These are phyloP conservation scores for Orientallactaga sibirica DNA, from an alignment of 2,797 vertebrate species.

Conservation along the genomic window DNA sequence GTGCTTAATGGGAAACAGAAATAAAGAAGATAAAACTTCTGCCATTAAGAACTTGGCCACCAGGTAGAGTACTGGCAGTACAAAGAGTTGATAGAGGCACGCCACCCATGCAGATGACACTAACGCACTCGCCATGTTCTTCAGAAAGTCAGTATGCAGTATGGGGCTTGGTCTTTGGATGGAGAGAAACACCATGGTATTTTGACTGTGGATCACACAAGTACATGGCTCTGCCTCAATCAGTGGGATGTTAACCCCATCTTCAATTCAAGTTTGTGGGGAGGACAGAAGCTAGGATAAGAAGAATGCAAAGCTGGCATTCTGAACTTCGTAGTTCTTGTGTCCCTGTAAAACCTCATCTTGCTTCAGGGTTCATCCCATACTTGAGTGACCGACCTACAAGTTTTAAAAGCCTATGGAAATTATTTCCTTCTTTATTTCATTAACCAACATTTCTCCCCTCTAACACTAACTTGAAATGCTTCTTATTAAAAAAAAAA, in stretches of 20 bases:
- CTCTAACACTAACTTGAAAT: slow-evolving; percentile 47
- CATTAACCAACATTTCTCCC: slow-evolving; percentile 14
- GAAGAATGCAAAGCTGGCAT: slow-evolving; percentile 43
- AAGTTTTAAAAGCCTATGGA: slow-evolving; percentile 48
- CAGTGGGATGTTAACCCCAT: background rate
- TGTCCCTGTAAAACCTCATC: background rate
- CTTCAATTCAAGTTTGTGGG: background rate
- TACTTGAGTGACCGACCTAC: background rate
- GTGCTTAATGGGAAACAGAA: background rate
- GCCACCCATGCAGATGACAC: background rate
- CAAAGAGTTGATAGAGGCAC: background rate
- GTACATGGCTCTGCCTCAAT: background rate
- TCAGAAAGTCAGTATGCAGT: background rate
- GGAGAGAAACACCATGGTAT: background rate
- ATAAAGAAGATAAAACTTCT: slow-evolving; percentile 1
- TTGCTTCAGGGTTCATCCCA: slow-evolving; percentile 13
- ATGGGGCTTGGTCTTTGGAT: background rate
- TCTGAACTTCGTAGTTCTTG: background rate
- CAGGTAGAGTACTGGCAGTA: background rate
- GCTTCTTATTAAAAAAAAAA: slow-evolving; percentile 38
- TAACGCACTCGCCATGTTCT: background rate
- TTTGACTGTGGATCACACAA: background rate
- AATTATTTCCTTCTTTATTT: slow-evolving; percentile 63
- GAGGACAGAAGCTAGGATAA: background rate
- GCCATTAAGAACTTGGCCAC: background rate